Evolutionary conservation across 1,140 invertebrate genomes (phyloP).

Genomic region (Saccostrea echinata): DNA sequence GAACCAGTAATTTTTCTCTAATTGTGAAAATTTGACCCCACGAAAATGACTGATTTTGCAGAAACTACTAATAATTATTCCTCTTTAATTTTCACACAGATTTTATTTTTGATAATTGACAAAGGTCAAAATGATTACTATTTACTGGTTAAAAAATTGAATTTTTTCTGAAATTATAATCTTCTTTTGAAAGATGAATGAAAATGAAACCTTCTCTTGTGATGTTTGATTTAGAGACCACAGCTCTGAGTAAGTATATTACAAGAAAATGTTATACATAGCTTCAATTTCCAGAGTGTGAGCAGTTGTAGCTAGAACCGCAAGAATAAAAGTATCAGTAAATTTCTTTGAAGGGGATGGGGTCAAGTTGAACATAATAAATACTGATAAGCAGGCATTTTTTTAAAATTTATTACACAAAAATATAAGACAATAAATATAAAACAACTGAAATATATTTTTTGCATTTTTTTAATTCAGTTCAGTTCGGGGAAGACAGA

Average conservation of each 20-base stretch:
- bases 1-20: too few relatives aligned
- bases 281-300: too few relatives aligned
- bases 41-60: too few relatives aligned
- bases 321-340: too few relatives aligned
- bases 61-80: too few relatives aligned
- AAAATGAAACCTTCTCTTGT: slow-evolving; percentile 26
- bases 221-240: slow-evolving; percentile 43
- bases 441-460: background rate
- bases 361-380: too few relatives aligned
- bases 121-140: background rate
- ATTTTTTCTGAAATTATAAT: background rate
- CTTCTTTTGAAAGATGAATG: slow-evolving; percentile 5
- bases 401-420: background rate
- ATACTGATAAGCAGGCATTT: too few relatives aligned
- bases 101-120: background rate
- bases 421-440: too few relatives aligned
- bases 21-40: too few relatives aligned
- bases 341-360: too few relatives aligned
- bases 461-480: background rate
- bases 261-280: too few relatives aligned
- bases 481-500: slow-evolving; percentile 47
- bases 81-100: background rate
- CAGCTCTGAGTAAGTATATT: slow-evolving; percentile 32
- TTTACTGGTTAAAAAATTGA: background rate
- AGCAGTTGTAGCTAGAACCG: too few relatives aligned